A percentile compares a stretch with the other conserved stretches of the same genome.
Conservation (phyloP, 2,797 vertebrate genomes). For the Gastrophryne carolinensis region DNA sequence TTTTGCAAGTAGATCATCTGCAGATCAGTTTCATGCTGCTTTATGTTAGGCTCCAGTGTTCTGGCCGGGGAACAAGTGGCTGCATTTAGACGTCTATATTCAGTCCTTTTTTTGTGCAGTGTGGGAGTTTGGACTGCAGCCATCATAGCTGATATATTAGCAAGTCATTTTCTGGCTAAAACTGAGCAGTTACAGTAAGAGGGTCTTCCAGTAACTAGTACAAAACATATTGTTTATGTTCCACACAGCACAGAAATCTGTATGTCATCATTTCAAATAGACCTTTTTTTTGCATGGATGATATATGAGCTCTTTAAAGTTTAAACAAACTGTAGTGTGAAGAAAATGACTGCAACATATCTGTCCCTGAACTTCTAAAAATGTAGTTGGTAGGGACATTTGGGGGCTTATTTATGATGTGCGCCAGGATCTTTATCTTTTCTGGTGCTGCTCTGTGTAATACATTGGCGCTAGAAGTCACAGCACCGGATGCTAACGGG, state of each 20-base stretch:
- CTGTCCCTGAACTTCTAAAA: too few species aligned
- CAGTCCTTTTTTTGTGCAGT: not conserved
- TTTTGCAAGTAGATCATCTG: not conserved
- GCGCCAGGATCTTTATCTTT: too few species aligned
- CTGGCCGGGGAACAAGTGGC: constrained; percentile 4
- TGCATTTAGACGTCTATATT: not conserved
- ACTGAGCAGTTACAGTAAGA: constrained; percentile 8
- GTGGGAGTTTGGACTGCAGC: constrained; percentile 2
- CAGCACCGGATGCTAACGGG: too few species aligned
- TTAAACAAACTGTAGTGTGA: too few species aligned
- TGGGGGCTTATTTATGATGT: too few species aligned
- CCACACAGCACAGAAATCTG: not conserved
- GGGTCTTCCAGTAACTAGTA: constrained; percentile 5
- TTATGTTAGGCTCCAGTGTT: constrained; percentile 25
- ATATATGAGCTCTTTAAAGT: too few species aligned
- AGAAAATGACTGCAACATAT: too few species aligned
- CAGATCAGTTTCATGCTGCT: constrained; percentile 34
- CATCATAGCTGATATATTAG: constrained; percentile 20
- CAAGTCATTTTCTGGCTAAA: not conserved
- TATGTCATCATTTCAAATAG: too few species aligned
- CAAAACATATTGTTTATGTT: not conserved
- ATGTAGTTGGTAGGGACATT: too few species aligned
- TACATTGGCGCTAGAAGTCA: too few species aligned
- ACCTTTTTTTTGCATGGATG: too few species aligned
- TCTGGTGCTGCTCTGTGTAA: too few species aligned